A percentile compares a stretch with the other conserved stretches of the same genome.
These are phyloP conservation scores for Seira ritae DNA, from an alignment of 2,888 invertebrate genomes.

Conservation along the genomic window DNA sequence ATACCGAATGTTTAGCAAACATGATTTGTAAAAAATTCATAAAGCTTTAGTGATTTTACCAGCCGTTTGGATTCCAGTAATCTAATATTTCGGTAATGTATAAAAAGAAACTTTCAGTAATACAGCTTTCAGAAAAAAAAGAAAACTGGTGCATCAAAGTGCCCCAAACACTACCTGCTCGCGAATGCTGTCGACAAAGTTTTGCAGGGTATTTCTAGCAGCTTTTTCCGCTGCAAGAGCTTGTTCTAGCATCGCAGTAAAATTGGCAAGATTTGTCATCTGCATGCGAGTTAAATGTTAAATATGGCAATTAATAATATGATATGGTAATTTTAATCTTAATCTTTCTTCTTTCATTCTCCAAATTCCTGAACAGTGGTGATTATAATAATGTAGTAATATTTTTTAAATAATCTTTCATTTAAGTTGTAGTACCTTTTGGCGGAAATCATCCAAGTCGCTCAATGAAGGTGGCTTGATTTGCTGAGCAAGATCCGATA, in stretches of 20 bases:
- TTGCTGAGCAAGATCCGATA: constrained; percentile 24
- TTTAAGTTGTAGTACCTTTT: constrained; percentile 37
- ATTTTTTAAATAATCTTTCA: no score
- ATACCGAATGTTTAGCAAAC: no score
- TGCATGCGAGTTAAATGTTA: constrained; percentile 12
- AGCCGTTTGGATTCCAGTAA: constrained; percentile 31
- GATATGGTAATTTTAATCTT: no score
- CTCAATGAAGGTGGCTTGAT: constrained; percentile 27
- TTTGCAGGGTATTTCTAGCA: constrained; percentile 18
- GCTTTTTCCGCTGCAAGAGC: constrained; percentile 38
- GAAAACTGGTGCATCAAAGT: no score
- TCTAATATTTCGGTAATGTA: constrained; percentile 5
- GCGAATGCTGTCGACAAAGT: constrained; percentile 25
- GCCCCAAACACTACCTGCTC: constrained; percentile 27
- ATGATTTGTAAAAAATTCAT: no score
- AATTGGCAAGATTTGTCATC: constrained; percentile 33
- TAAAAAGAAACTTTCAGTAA: no score
- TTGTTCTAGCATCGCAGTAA: constrained; percentile 39
- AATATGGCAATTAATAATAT: not conserved
- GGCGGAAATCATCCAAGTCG: constrained; percentile 32
- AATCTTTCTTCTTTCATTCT: no score
- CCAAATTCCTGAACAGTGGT: no score
- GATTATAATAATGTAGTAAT: no score
- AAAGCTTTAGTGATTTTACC: no score
- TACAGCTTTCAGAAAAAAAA: no score